These are phyloP conservation scores for Rhopalosiphum nymphaeae DNA, from an alignment of 2,888 invertebrate species.

Conservation along the genomic window DNA sequence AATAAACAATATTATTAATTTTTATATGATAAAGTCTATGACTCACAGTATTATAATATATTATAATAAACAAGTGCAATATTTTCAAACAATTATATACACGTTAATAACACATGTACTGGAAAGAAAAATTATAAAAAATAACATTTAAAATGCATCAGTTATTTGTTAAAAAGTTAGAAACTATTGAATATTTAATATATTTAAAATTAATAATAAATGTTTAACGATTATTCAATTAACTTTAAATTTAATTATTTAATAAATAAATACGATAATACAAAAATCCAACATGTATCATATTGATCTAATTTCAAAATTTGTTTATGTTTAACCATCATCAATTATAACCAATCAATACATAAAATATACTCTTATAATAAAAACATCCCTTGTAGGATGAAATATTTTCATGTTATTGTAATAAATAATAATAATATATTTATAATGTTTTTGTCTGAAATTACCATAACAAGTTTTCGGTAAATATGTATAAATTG, in stretches of 20 bases:
- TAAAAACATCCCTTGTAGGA: background rate
- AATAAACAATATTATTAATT: background rate
- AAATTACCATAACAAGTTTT: background rate
- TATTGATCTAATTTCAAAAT: background rate
- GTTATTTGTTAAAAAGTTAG: background rate
- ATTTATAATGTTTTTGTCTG: background rate
- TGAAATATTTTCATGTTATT: background rate
- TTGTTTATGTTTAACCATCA: background rate
- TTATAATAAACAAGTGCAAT: background rate
- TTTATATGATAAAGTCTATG: background rate
- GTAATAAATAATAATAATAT: background rate
- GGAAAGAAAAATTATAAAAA: background rate
- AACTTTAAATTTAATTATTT: background rate
- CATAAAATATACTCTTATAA: background rate
- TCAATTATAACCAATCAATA: background rate
- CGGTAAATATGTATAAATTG: background rate
- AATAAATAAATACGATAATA: background rate
- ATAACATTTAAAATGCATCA: background rate
- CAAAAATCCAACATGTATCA: background rate
- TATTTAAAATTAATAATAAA: background rate
- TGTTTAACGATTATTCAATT: background rate
- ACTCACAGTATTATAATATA: background rate
- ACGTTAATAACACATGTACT: background rate
- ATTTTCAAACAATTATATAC: background rate
- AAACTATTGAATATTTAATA: background rate